These are phyloP conservation scores for Hypomesus transpacificus DNA, from an alignment of 2,113 vertebrate genomes.

Conservation along the genomic window DNA sequence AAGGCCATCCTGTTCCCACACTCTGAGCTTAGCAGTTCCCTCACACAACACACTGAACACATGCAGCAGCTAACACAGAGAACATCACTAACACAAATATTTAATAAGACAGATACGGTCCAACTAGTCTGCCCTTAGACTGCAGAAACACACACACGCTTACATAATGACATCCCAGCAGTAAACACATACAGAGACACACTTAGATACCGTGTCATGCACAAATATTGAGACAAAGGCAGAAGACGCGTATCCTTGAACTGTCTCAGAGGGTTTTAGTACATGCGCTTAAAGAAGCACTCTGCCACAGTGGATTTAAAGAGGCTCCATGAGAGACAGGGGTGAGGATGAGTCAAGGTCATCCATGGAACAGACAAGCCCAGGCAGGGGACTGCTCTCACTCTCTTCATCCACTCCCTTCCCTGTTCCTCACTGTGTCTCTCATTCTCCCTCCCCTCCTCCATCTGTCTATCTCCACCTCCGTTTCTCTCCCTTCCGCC, in stretches of 20 bases:
- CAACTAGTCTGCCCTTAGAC: slow-evolving; percentile 20
- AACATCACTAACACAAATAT: slow-evolving; percentile 50
- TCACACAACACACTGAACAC: slow-evolving; percentile 39
- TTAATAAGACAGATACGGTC: slow-evolving; percentile 53
- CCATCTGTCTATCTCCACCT: neutral
- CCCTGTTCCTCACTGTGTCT: slow-evolving; percentile 6
- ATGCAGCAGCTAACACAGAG: slow-evolving; percentile 30
- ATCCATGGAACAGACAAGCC: slow-evolving; percentile 43
- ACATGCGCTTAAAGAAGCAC: neutral
- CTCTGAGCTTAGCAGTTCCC: slow-evolving; percentile 36
- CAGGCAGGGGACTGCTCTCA: slow-evolving; percentile 8
- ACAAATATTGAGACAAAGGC: slow-evolving; percentile 4
- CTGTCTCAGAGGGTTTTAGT: neutral
- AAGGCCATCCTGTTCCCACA: slow-evolving; percentile 70
- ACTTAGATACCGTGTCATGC: neutral
- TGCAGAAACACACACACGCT: slow-evolving; percentile 43
- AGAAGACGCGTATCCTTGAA: neutral
- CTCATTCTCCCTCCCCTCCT: slow-evolving; percentile 23
- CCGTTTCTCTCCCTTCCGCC: neutral
- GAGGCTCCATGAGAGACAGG: slow-evolving; percentile 9
- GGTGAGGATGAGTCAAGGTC: slow-evolving; percentile 18
- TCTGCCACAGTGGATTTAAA: neutral
- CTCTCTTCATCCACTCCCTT: neutral
- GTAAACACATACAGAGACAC: slow-evolving; percentile 11
- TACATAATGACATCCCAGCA: slow-evolving; percentile 18